Percentiles rank a stretch among this genome's conserved stretches.
Evolutionary conservation across 1,140 invertebrate species (phyloP).

Genomic region (Drosophila melanica): DNA sequence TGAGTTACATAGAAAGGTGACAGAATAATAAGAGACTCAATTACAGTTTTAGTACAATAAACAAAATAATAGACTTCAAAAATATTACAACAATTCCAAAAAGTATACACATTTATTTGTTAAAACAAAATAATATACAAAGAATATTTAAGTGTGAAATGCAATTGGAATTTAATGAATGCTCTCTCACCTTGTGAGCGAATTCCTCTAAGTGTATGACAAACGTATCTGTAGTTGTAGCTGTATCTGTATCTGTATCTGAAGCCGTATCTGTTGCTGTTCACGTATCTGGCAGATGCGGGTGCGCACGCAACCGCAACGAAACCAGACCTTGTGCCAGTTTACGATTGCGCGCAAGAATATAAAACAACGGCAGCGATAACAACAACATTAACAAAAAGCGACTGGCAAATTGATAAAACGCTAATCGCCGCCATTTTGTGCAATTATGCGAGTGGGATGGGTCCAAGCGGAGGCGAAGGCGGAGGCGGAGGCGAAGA

Average conservation of each 20-base stretch:
- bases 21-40: too few species aligned
- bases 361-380: constrained; percentile 40
- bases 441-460: constrained; percentile 52
- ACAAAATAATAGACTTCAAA: too few species aligned
- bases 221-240: constrained; percentile 34
- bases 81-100: too few species aligned
- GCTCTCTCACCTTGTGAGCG: too few species aligned
- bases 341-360: constrained; percentile 69
- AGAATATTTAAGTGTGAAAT: too few species aligned
- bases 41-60: too few species aligned
- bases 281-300: constrained; percentile 47
- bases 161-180: too few species aligned
- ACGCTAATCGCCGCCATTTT: constrained; percentile 77
- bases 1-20: too few species aligned
- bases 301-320: constrained; percentile 44
- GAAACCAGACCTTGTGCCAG: constrained; percentile 80
- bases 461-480: not conserved
- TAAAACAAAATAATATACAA: too few species aligned
- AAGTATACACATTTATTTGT: too few species aligned
- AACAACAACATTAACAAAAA: constrained; percentile 14
- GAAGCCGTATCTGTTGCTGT: constrained; percentile 36
- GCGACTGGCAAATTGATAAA: constrained; percentile 72
- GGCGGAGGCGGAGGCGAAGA: not conserved
- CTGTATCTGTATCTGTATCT: constrained; percentile 36
- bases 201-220: constrained; percentile 5